phyloP scores from a whole-genome alignment of 2,888 invertebrate species.

The Watsonalla binaria region DNA sequence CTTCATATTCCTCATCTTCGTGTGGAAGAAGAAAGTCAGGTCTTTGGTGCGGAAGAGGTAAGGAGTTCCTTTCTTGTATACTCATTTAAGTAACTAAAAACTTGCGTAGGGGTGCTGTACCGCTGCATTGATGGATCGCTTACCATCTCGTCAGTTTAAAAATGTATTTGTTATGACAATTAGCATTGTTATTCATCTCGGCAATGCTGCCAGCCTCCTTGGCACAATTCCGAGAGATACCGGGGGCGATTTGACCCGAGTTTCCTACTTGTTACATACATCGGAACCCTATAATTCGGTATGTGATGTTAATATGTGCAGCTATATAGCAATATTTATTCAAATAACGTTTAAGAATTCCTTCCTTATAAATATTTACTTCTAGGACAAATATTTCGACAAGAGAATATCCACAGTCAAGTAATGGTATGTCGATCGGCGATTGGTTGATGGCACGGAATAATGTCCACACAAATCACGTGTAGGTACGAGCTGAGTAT shows the following conservation, averaged over 20 bases:
- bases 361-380: background rate
- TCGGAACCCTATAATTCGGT: too few species aligned
- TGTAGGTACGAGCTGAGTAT: constrained; percentile 1
- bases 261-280: too few species aligned
- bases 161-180: too few species aligned
- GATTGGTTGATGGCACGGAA: constrained; percentile 12
- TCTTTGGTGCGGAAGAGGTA: constrained; percentile 66
- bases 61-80: constrained; percentile 9
- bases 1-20: constrained; percentile 80
- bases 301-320: too few species aligned
- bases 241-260: too few species aligned
- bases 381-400: background rate
- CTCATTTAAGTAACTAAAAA: background rate
- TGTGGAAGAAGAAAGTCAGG: constrained; percentile 79
- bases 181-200: too few species aligned
- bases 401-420: background rate
- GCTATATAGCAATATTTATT: too few species aligned
- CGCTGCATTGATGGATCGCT: too few species aligned
- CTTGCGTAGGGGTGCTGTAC: background rate
- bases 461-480: constrained; percentile 15
- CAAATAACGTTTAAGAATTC: too few species aligned
- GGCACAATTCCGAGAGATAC: too few species aligned
- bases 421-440: background rate
- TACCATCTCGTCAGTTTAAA: too few species aligned
- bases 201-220: too few species aligned